Conservation (phyloP, 2,113 vertebrate species). For the Camelus dromedarius region DNA sequence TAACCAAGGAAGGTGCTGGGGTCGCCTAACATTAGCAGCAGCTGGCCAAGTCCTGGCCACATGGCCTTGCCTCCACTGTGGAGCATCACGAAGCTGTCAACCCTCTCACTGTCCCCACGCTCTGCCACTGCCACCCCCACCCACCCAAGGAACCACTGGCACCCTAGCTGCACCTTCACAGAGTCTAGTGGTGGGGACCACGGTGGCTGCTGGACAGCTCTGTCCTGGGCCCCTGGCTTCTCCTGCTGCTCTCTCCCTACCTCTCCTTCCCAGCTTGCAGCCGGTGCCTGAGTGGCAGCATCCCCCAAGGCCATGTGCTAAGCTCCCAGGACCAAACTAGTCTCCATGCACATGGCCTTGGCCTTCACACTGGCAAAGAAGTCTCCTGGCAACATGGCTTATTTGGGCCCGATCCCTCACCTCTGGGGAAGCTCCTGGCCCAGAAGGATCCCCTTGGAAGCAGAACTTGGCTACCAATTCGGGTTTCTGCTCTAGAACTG, state of each 20-base stretch:
- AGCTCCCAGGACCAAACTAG: not conserved
- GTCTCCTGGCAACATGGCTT: not conserved
- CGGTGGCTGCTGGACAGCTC: not conserved
- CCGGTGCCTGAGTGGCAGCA: not conserved
- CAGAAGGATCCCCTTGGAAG: not conserved
- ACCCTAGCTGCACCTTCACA: not conserved
- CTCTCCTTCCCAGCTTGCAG: not conserved
- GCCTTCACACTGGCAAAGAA: not conserved
- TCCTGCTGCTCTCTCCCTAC: not conserved
- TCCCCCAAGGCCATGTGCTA: not conserved
- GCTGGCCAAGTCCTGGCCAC: not conserved
- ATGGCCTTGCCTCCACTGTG: not conserved
- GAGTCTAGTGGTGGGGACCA: not conserved
- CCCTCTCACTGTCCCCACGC: not conserved
- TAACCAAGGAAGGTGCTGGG: not conserved
- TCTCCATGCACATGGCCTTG: not conserved
- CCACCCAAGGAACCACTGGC: not conserved
- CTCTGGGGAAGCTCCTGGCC: not conserved
- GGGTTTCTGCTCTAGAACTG: slow-evolving; percentile 7
- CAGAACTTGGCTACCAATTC: not conserved
- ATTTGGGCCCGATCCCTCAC: not conserved
- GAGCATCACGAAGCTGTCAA: not conserved
- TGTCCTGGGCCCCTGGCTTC: not conserved
- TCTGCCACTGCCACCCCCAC: not conserved
- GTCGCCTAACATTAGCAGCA: not conserved